Conservation (phyloP, 1,140 invertebrate species). For the Heliconius hewitsoni region DNA sequence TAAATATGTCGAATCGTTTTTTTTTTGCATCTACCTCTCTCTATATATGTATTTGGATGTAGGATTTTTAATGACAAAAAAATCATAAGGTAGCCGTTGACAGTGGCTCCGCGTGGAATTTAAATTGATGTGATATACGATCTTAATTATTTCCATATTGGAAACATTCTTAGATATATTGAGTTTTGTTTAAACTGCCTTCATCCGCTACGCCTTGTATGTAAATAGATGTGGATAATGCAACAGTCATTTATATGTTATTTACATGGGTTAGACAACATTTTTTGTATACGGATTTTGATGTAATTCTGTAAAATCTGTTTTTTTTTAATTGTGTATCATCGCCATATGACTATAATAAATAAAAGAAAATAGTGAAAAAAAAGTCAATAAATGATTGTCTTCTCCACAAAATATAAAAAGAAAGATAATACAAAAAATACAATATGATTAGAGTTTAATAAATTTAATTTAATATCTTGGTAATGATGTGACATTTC, state of each 20-base stretch:
- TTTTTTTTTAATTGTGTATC: too few species aligned
- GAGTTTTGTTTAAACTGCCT: conserved; percentile 13
- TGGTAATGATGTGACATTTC: too few species aligned
- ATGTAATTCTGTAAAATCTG: background rate
- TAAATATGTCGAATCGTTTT: conserved; percentile 45
- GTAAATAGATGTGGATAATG: background rate
- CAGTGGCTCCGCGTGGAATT: background rate
- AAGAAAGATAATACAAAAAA: too few species aligned
- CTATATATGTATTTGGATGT: conserved; percentile 36
- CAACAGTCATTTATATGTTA: background rate
- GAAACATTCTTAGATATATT: background rate
- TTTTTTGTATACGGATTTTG: background rate
- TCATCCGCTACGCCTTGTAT: conserved; percentile 11
- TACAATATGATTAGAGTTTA: too few species aligned
- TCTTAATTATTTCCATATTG: conserved; percentile 8
- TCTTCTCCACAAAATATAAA: too few species aligned
- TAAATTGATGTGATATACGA: conserved; percentile 8
- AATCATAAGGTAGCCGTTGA: conserved; percentile 3
- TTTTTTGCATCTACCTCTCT: conserved; percentile 42
- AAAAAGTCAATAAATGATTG: background rate
- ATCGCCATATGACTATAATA: too few species aligned
- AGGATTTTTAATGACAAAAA: conserved; percentile 5
- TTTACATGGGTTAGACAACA: background rate
- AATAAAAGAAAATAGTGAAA: background rate
- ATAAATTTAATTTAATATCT: too few species aligned